phyloP scores from a whole-genome alignment of 2,113 vertebrate species.

The Micromys minutus region DNA sequence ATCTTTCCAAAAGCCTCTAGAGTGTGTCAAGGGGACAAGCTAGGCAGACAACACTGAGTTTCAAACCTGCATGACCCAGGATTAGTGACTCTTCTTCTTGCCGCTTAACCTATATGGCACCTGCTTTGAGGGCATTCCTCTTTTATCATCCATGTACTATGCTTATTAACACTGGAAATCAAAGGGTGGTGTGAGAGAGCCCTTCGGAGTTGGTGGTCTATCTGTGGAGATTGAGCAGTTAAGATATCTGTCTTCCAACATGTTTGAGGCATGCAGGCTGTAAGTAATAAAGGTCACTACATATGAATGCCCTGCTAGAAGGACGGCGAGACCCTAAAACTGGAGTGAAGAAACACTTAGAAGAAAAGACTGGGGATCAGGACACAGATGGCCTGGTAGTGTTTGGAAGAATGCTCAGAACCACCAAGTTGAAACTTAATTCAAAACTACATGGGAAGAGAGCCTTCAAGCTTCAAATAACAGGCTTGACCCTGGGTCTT shows the following conservation, averaged over 20 bases:
- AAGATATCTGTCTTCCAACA: not conserved
- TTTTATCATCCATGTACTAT: not conserved
- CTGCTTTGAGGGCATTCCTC: not conserved
- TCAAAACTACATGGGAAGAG: conserved; percentile 38
- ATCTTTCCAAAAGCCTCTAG: not conserved
- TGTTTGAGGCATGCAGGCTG: not conserved
- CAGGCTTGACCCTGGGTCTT: conserved; percentile 22
- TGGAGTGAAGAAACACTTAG: not conserved
- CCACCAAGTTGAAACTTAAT: conserved; percentile 29
- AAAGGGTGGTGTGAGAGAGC: not conserved
- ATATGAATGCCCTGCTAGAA: not conserved
- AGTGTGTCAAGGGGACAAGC: not conserved
- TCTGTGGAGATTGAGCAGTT: not conserved
- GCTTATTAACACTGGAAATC: not conserved
- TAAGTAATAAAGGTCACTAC: not conserved
- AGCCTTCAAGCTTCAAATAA: conserved; percentile 22
- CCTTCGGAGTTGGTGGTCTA: not conserved
- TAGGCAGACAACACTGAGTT: not conserved
- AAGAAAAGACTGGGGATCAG: not conserved
- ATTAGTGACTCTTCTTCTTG: not conserved
- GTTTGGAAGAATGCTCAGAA: conserved; percentile 6
- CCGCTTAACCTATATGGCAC: not conserved
- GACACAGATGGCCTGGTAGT: not conserved
- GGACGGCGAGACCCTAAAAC: not conserved
- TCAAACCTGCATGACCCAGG: not conserved